Evolutionary conservation across 2,797 vertebrate species (phyloP).

Genomic region (Acropternis orthonyx): DNA sequence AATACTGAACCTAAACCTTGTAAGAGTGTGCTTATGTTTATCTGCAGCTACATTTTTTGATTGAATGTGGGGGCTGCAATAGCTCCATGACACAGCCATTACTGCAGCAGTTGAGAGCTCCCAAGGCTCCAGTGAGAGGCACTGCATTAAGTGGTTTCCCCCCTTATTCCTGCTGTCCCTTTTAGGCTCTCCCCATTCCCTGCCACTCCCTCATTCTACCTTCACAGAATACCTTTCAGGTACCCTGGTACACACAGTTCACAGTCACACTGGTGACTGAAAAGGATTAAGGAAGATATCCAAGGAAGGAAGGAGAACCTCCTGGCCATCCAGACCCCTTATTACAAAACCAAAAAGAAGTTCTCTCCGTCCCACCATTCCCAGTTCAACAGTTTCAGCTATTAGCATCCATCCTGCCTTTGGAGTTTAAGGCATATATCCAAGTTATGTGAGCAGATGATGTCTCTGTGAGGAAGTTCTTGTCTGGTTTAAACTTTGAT

Average conservation of each 20-base stretch:
- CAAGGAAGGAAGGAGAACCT: background rate
- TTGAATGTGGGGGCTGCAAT: background rate
- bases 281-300: background rate
- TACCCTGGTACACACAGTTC: background rate
- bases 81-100: background rate
- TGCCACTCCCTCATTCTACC: background rate
- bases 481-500: constrained; percentile 64
- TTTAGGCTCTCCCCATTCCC: background rate
- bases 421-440: background rate
- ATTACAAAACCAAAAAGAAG: background rate
- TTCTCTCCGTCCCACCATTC: background rate
- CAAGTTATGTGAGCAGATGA: constrained; percentile 11
- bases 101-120: background rate
- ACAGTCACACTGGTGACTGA: background rate
- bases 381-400: constrained; percentile 14
- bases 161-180: background rate
- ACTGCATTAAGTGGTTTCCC: rapidly evolving
- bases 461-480: constrained; percentile 71
- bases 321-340: background rate
- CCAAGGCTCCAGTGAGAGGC: background rate
- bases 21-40: background rate
- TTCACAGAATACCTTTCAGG: background rate
- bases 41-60: background rate
- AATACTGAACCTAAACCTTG: background rate
- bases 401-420: constrained; percentile 35